Conservation (phyloP, 2,113 vertebrate species). For the Thermophis baileyi region DNA sequence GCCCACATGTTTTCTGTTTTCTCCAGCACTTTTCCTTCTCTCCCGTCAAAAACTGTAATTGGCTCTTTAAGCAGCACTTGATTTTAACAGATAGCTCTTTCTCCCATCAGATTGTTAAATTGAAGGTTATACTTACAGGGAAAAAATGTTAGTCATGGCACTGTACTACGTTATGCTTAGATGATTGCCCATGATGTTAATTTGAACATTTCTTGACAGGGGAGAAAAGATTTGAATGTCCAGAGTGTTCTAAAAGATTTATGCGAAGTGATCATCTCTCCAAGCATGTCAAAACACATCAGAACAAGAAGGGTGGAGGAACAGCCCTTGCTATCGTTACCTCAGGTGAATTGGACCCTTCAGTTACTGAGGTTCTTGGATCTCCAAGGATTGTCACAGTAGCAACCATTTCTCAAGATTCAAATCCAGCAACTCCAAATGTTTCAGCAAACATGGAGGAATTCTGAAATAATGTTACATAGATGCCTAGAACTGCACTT, state of each 20-base stretch:
- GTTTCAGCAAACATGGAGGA: conserved; percentile 93
- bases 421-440: conserved; percentile 91
- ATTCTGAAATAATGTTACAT: conserved; percentile 73
- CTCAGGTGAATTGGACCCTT: conserved; percentile 94
- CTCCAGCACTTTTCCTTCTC: background rate
- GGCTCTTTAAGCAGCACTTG: background rate
- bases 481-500: conserved; percentile 77
- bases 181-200: background rate
- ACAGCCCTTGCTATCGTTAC: conserved; percentile 95
- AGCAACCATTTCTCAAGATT: conserved; percentile 94
- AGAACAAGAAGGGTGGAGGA: conserved; percentile 95
- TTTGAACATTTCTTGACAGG: conserved; percentile 71
- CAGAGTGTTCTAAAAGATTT: conserved; percentile 97
- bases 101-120: background rate
- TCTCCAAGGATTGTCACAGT: conserved; percentile 95
- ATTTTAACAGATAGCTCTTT: background rate
- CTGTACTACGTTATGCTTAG: background rate
- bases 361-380: conserved; percentile 84
- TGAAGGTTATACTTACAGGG: background rate
- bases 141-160: background rate
- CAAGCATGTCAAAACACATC: conserved; percentile 99
- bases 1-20: background rate
- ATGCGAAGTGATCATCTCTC: conserved; percentile 99
- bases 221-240: conserved; percentile 97
- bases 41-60: background rate